Percentiles rank a stretch among this genome's conserved stretches.
Evolutionary conservation across 2,888 invertebrate genomes (phyloP).

Genomic region (Myopa testacea): DNA sequence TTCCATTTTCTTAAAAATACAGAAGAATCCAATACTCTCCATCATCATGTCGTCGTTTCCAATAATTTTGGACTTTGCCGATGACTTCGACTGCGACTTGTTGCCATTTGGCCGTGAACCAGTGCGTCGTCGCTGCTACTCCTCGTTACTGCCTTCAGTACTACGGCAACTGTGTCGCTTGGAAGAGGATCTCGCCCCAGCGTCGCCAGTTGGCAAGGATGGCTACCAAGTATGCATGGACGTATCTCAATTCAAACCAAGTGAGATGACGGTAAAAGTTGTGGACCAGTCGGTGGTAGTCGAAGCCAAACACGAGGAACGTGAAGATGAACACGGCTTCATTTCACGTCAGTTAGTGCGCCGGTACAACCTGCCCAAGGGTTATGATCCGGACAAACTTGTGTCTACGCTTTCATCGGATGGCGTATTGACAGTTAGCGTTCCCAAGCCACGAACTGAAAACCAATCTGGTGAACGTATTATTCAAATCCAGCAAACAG

Average conservation of each 20-base stretch:
- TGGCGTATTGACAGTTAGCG: conserved; percentile 80
- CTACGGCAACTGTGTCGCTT: too few relatives aligned
- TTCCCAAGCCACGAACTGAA: conserved; percentile 70
- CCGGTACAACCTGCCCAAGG: conserved; percentile 75
- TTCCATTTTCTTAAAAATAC: too few relatives aligned
- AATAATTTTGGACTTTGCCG: too few relatives aligned
- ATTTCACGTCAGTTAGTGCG: conserved; percentile 84
- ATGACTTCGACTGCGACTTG: too few relatives aligned
- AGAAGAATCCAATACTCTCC: too few relatives aligned
- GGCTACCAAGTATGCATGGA: conserved; percentile 76
- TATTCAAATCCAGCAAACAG: conserved; percentile 60
- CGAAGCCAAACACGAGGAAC: conserved; percentile 80
- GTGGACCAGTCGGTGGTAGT: conserved; percentile 70
- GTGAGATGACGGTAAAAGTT: conserved; percentile 79
- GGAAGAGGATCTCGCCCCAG: too few relatives aligned
- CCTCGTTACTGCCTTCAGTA: too few relatives aligned
- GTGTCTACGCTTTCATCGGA: conserved; percentile 82
- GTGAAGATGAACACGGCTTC: conserved; percentile 78
- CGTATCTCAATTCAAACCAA: conserved; percentile 77
- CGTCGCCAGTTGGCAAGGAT: too few relatives aligned
- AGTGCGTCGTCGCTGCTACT: too few relatives aligned
- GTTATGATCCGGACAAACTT: too few relatives aligned
- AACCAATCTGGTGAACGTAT: conserved; percentile 52
- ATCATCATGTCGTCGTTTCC: too few relatives aligned
- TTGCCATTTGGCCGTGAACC: too few relatives aligned